Evolutionary conservation across 1,140 invertebrate species (phyloP).

Genomic region (Hyphantria cunea): DNA sequence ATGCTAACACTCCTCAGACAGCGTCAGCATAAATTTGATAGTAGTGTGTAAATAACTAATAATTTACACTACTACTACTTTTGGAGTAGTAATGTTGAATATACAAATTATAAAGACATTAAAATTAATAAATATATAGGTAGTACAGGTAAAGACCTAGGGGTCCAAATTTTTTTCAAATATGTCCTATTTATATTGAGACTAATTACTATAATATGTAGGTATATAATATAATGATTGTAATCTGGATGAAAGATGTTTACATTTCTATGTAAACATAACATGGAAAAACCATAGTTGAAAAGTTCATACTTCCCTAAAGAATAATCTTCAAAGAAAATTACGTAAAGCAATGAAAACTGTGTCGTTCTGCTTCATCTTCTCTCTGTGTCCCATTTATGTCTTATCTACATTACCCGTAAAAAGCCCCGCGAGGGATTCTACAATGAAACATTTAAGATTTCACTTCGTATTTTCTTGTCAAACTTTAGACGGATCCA

Average conservation of each 20-base stretch:
- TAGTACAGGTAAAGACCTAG: no score
- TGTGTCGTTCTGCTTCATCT: slow-evolving; percentile 1
- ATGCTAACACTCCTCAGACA: no score
- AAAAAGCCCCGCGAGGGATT: slow-evolving; percentile 19
- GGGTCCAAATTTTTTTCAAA: not conserved
- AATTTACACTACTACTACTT: no score
- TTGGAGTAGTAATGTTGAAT: no score
- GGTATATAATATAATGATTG: not conserved
- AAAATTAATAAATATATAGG: no score
- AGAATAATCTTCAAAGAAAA: slow-evolving; percentile 1
- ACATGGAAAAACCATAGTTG: slow-evolving; percentile 14
- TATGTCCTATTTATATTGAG: not conserved
- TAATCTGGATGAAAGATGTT: not conserved
- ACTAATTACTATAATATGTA: no score
- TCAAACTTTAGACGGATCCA: no score
- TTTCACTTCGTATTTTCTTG: not conserved
- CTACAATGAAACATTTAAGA: not conserved
- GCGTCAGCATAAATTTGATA: no score
- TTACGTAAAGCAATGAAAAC: slow-evolving; percentile 7
- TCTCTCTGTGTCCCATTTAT: not conserved
- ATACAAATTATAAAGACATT: no score
- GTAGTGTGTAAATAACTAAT: no score
- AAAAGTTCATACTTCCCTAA: slow-evolving; percentile 17
- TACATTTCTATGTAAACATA: no score
- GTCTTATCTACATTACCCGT: slow-evolving; percentile 26